These are phyloP conservation scores for Anisognathus igniventris DNA, from an alignment of 2,797 vertebrate genomes.

Conservation along the genomic window DNA sequence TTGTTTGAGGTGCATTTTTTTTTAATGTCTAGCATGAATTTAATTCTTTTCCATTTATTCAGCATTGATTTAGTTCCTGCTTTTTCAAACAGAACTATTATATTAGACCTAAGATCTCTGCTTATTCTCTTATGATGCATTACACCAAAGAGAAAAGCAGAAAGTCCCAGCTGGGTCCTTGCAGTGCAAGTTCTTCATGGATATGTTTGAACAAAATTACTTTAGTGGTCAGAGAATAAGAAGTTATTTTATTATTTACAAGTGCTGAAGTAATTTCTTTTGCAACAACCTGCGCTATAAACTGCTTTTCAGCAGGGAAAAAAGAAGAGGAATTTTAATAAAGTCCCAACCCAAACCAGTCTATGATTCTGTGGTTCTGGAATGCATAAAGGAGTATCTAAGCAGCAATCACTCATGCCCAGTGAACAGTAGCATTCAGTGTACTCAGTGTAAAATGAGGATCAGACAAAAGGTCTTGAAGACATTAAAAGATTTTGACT, in stretches of 20 bases:
- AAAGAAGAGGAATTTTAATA: not conserved
- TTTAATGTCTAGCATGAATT: constrained; percentile 30
- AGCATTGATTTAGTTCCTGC: not conserved
- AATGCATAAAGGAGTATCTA: not conserved
- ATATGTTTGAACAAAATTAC: not conserved
- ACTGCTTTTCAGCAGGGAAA: not conserved
- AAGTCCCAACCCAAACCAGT: not conserved
- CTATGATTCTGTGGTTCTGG: not conserved
- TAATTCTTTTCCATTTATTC: constrained; percentile 1
- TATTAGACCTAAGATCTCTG: not conserved
- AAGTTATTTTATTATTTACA: not conserved
- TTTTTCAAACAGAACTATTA: not conserved
- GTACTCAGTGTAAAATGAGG: not conserved
- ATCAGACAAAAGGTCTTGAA: not conserved
- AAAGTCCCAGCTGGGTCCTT: not conserved
- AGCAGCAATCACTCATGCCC: not conserved
- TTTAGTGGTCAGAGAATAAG: not conserved
- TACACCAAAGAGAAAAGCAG: not conserved
- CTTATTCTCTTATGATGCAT: not conserved
- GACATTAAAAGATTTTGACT: not conserved
- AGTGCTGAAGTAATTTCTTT: not conserved
- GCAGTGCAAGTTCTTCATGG: not conserved
- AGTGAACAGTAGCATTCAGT: not conserved
- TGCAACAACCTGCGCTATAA: not conserved
- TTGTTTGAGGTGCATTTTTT: constrained; percentile 60